Evolutionary conservation across 2,888 invertebrate genomes (phyloP), one percentile per base, ranked within the genome.

Genomic region (Drosophila ezoana): DNA sequence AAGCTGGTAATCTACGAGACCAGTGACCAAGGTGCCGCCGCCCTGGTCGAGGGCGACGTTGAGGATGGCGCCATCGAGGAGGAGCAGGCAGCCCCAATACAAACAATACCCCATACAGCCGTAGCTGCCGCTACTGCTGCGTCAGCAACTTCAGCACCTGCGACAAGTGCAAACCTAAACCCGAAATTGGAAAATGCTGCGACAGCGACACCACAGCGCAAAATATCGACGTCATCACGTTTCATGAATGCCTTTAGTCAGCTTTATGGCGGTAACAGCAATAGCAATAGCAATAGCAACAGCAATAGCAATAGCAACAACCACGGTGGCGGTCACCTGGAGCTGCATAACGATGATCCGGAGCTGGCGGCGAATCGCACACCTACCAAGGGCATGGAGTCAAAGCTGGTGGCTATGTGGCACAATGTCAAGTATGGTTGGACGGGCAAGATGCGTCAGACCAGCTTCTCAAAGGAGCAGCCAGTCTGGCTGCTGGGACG

Each of bases 341-440:
- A 81, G 13, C 65, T 51, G 20, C 64, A 79, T 51, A 68, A 51
- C 6, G 72, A 79, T 14, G 90, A 70, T 47, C 60, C 65, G 51
- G 89, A 90, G 76, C 78, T 90, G 79, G 81, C 90, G 37, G 83
- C 90, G 56, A 81, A 81, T 85, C 81, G 93, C 71, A 90, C 90
- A 71, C 88, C 92, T 77, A 88, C 90, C 85, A 91, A 95, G 86
- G 96, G 95, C 93, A 95, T 97, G 77, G 97, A 97, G 92, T 96
- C 96, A 28, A 95, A 96, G 74, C 92, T 98, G 54, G 92, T 97
- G 88, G 96, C 97, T 41, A 96, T 97, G 95, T 97, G 97, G 97
- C 97, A 97, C 92, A 97, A 97, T 92, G 95, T 98, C 65, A 97
- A 97, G 93, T 97, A 97, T 93, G 97, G 96, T 93, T 97, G 96